Conservation (phyloP, 2,797 vertebrate species). For the Fringilla coelebs region DNA sequence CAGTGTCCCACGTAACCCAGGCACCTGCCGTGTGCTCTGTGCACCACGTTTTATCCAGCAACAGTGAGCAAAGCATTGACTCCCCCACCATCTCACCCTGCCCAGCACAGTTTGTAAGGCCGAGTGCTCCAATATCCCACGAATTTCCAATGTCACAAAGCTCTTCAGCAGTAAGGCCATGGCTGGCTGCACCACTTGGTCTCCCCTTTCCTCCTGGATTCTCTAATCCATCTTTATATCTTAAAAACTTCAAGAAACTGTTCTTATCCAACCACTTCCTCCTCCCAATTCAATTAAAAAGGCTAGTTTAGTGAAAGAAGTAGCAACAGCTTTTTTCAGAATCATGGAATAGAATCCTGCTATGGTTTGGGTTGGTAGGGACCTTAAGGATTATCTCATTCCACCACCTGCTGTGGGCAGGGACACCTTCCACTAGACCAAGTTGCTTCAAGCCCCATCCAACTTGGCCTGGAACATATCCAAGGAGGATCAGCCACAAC, state of each 20-base stretch:
- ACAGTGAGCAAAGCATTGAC: background rate
- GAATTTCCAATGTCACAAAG: rapidly evolving
- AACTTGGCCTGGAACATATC: background rate
- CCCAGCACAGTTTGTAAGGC: background rate
- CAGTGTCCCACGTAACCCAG: rapidly evolving
- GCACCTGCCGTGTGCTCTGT: rapidly evolving
- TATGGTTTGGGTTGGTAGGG: background rate
- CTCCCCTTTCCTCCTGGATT: background rate
- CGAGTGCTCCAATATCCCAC: background rate
- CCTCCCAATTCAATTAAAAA: background rate
- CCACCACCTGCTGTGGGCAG: background rate
- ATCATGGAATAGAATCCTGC: background rate
- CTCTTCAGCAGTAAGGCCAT: background rate
- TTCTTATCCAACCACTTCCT: background rate
- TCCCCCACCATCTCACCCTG: background rate
- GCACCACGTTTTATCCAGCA: background rate
- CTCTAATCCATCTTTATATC: background rate
- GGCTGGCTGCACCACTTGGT: rapidly evolving
- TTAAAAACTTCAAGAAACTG: background rate
- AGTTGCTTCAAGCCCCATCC: background rate
- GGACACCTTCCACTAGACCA: background rate
- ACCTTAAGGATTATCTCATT: background rate
- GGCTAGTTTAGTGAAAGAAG: background rate
- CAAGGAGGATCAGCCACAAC: background rate
- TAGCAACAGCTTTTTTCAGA: background rate